These are phyloP conservation scores for Poecilia velifera DNA, from an alignment of 2,797 vertebrate species.

Conservation along the genomic window DNA sequence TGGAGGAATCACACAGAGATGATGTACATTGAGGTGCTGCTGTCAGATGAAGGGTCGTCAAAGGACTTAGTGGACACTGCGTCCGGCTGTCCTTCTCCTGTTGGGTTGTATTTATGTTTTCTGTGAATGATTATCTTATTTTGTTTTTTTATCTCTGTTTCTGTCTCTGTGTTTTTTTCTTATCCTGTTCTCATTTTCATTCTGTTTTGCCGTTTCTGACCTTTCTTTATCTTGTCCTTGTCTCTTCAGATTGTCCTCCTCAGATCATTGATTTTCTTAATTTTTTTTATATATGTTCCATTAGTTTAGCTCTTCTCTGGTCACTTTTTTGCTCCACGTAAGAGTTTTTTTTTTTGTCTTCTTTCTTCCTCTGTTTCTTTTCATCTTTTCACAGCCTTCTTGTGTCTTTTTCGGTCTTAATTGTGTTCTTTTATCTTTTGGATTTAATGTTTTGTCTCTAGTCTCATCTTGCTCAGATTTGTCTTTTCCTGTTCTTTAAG, in stretches of 20 bases:
- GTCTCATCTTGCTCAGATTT: neutral
- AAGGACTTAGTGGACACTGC: slow-evolving; percentile 22
- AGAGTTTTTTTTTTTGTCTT: neutral
- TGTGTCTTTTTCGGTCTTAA: slow-evolving; percentile 6
- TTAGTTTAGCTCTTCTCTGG: neutral
- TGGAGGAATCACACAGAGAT: slow-evolving; percentile 44
- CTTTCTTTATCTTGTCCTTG: neutral
- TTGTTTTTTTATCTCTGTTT: neutral
- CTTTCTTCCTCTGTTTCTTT: neutral
- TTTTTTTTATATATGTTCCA: neutral
- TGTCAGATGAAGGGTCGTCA: slow-evolving; percentile 61
- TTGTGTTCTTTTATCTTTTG: slow-evolving; percentile 5
- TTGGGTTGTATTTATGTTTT: neutral
- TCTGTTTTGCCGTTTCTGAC: neutral
- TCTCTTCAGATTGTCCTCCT: neutral
- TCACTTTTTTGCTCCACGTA: neutral
- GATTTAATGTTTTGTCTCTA: neutral
- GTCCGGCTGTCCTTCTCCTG: neutral
- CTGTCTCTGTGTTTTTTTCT: neutral
- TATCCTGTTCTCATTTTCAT: neutral
- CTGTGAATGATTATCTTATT: slow-evolving; percentile 6
- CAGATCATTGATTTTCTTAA: neutral
- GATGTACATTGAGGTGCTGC: slow-evolving; percentile 27
- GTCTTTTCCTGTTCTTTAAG: neutral
- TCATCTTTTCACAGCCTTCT: neutral